Evolutionary conservation across 2,113 vertebrate genomes (phyloP).

Genomic region (Notarius quadriscutis): DNA sequence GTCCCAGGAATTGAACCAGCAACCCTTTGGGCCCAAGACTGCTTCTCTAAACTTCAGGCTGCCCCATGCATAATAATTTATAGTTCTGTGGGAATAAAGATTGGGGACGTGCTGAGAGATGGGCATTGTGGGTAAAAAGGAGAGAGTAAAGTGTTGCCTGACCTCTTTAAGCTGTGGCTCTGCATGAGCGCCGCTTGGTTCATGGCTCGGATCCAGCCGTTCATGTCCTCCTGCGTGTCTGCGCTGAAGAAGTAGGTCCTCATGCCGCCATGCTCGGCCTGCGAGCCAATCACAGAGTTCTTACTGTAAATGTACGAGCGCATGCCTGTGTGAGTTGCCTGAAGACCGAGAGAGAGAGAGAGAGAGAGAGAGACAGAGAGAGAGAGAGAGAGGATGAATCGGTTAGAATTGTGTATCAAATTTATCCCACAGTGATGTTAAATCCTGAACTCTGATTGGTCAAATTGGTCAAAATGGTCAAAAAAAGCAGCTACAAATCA

Average conservation of each 20-base stretch:
- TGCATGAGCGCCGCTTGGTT: constrained; percentile 96
- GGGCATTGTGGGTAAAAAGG: neutral
- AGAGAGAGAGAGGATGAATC: neutral
- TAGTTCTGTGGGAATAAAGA: neutral
- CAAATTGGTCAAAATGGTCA: neutral
- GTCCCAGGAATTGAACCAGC: no score
- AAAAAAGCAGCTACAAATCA: neutral
- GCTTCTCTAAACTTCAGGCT: no score
- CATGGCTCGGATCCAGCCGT: constrained; percentile 93
- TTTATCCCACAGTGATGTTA: neutral
- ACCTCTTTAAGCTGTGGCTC: constrained; percentile 86
- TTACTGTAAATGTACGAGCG: constrained; percentile 91
- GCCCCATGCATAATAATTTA: neutral
- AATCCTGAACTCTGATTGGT: neutral
- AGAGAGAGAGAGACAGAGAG: neutral
- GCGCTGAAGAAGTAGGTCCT: constrained; percentile 98
- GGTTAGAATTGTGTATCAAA: neutral
- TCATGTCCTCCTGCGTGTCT: constrained; percentile 97
- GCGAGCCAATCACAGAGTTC: constrained; percentile 88
- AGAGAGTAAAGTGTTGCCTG: constrained; percentile 59
- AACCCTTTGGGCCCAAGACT: no score
- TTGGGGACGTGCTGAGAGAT: neutral
- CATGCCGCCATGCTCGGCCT: constrained; percentile 92
- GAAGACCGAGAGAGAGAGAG: constrained; percentile 18
- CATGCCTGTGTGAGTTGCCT: constrained; percentile 97